Conservation (phyloP, 1,140 invertebrate genomes). For the Platyura marginata region DNA sequence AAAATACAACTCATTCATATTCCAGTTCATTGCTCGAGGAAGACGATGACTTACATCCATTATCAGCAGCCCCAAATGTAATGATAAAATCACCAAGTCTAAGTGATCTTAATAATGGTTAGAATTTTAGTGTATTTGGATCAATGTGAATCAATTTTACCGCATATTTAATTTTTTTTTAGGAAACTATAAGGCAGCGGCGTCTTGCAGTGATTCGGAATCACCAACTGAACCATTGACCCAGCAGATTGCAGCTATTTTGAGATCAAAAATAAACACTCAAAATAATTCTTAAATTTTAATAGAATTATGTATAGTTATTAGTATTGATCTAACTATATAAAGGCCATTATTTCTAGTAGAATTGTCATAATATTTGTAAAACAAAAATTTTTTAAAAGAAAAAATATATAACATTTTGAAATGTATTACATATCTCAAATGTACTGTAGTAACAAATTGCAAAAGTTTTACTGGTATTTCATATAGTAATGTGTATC, state of each 20-base stretch:
- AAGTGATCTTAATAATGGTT: conserved; percentile 11
- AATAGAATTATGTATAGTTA: too few species aligned
- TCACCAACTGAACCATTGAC: conserved; percentile 38
- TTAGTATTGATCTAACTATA: too few species aligned
- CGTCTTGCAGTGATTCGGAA: conserved; percentile 34
- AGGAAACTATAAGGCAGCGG: conserved; percentile 22
- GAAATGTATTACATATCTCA: too few species aligned
- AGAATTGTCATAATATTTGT: too few species aligned
- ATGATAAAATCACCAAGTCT: conserved; percentile 7
- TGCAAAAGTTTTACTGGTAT: too few species aligned
- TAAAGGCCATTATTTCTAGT: too few species aligned
- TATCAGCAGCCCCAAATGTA: conserved; percentile 6
- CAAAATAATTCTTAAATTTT: too few species aligned
- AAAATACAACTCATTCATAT: conserved; percentile 23
- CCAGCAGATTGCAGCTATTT: conserved; percentile 28
- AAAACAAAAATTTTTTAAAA: too few species aligned
- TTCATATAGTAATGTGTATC: too few species aligned
- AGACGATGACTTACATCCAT: conserved; percentile 9
- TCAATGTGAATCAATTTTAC: too few species aligned
- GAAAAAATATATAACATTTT: too few species aligned
- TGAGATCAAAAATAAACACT: conserved; percentile 21
- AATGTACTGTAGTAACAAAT: too few species aligned
- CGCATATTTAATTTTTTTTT: conserved; percentile 13
- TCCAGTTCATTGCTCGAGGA: conserved; percentile 23
- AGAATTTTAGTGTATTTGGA: not conserved